Conservation (phyloP, 2,888 invertebrate genomes). For the Chironomus tentans region DNA sequence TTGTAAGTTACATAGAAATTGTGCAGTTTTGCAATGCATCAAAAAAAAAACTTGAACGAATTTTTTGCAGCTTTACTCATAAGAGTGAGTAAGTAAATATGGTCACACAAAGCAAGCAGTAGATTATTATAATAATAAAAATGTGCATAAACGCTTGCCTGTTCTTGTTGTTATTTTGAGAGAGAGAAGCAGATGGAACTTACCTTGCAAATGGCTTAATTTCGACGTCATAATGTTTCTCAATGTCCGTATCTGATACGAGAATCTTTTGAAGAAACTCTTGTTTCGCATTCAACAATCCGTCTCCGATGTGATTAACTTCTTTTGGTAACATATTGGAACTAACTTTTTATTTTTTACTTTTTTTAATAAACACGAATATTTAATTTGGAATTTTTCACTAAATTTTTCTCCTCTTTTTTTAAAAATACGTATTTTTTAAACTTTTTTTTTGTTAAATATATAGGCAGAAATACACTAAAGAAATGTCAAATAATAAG, state of each 20-base stretch:
- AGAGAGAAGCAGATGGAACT: background rate
- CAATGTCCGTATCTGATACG: background rate
- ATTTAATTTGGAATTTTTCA: background rate
- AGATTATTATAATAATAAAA: background rate
- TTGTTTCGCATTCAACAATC: background rate
- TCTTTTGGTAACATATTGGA: conserved; percentile 13
- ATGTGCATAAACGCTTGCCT: background rate
- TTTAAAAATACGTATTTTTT: background rate
- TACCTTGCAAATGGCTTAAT: conserved; percentile 11
- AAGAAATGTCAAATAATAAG: background rate
- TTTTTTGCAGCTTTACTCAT: background rate
- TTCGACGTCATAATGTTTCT: conserved; percentile 15
- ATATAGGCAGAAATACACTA: background rate
- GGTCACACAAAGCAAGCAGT: background rate
- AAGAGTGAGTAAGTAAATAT: background rate
- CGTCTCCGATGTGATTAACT: conserved; percentile 9
- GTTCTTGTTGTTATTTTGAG: background rate
- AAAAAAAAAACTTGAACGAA: conserved; percentile 5
- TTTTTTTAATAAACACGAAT: too few species aligned
- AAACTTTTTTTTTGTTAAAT: background rate
- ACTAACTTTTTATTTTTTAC: background rate
- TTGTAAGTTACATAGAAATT: background rate
- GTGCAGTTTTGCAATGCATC: conserved; percentile 10
- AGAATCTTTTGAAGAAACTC: conserved; percentile 13
- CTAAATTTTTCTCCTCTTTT: background rate